phyloP scores from a whole-genome alignment of 2,888 invertebrate genomes.

The Antheraea assamensis region DNA sequence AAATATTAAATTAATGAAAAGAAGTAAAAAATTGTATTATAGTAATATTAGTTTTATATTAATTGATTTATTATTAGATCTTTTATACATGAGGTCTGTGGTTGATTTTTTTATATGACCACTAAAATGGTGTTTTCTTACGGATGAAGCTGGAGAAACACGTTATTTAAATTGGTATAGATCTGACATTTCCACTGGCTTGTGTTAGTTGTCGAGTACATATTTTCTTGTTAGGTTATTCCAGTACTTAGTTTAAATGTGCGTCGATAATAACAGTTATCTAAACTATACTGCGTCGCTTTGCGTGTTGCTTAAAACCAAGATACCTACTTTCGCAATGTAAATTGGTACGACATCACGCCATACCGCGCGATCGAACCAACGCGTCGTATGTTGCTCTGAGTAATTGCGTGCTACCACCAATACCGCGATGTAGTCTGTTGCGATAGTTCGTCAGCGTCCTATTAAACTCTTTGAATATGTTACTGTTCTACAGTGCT shows the following conservation, averaged over 20 bases:
- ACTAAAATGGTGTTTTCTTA: background rate
- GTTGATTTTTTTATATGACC: background rate
- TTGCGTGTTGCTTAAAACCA: constrained; percentile 34
- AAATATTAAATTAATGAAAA: no score
- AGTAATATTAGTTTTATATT: background rate
- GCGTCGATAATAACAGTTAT: background rate
- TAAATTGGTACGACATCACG: constrained; percentile 67
- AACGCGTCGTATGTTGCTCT: constrained; percentile 19
- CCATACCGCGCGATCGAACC: constrained; percentile 70
- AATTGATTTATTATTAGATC: background rate
- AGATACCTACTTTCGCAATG: constrained; percentile 59
- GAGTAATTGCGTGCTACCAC: constrained; percentile 5
- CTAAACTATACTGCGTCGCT: constrained; percentile 29
- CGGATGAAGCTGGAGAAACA: background rate
- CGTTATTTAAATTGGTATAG: background rate
- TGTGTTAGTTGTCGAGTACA: constrained; percentile 4
- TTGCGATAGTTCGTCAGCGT: constrained; percentile 22
- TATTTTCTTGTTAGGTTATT: background rate
- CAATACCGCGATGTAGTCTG: background rate
- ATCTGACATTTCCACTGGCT: background rate
- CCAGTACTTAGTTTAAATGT: background rate
- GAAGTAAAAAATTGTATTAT: no score
- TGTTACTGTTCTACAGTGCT: constrained; percentile 36
- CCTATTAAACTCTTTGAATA: constrained; percentile 17
- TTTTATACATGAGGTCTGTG: background rate